phyloP scores from a whole-genome alignment of 1,140 invertebrate species.

The Ostrea edulis region DNA sequence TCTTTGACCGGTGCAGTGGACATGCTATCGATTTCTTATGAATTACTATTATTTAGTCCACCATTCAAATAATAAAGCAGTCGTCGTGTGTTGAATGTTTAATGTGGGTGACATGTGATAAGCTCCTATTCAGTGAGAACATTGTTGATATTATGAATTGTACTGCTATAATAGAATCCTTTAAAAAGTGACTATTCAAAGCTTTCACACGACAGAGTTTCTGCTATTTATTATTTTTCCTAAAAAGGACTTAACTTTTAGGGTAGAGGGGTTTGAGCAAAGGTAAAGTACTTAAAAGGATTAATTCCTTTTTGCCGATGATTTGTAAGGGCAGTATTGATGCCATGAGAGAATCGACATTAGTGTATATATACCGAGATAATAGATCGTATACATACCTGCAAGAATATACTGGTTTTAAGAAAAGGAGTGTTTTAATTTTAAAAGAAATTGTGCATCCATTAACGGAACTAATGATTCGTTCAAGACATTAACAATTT shows the following conservation, averaged over 20 bases:
- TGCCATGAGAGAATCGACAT: background rate
- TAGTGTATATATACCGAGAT: background rate
- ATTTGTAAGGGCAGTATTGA: constrained; percentile 6
- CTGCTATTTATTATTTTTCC: background rate
- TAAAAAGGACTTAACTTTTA: background rate
- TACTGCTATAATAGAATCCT: constrained; percentile 13
- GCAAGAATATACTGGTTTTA: background rate
- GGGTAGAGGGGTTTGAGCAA: background rate
- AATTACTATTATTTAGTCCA: constrained; percentile 3
- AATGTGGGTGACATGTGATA: background rate
- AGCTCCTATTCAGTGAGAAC: background rate
- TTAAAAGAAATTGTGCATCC: background rate
- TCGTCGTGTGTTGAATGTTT: background rate
- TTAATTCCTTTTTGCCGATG: constrained; percentile 9
- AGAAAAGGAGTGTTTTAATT: background rate
- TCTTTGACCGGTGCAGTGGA: background rate
- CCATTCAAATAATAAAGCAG: background rate
- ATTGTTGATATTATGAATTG: constrained; percentile 21
- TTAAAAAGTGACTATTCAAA: background rate
- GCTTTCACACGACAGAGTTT: background rate
- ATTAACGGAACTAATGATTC: background rate
- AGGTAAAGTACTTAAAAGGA: constrained; percentile 24
- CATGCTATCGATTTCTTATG: background rate
- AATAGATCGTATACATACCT: background rate
- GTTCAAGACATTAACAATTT: background rate